Percentiles rank a stretch among this genome's conserved stretches.
Conservation (phyloP, 2,113 vertebrate genomes). For the Barnardius zonarius region DNA sequence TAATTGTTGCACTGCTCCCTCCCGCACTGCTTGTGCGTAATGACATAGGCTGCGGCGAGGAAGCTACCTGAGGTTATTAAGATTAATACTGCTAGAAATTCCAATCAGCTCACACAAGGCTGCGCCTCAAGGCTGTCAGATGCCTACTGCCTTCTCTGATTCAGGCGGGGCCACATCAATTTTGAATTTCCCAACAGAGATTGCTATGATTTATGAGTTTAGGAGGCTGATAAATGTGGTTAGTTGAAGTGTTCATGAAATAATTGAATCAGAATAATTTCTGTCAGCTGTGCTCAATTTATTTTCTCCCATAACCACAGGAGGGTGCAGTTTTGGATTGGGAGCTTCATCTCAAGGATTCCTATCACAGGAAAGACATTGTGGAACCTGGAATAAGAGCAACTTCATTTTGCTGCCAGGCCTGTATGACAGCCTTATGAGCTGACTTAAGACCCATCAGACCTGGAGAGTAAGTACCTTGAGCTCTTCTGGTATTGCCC, state of each 20-base stretch:
- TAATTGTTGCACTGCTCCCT: constrained; percentile 12
- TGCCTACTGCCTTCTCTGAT: constrained; percentile 34
- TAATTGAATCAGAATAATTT: constrained; percentile 63
- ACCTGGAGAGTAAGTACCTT: not conserved
- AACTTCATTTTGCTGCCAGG: not conserved
- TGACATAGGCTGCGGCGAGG: not conserved
- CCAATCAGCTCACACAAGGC: constrained; percentile 53
- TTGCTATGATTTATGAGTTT: constrained; percentile 62
- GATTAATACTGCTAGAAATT: constrained; percentile 66
- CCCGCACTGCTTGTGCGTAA: not conserved
- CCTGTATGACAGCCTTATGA: not conserved
- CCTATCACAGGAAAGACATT: not conserved
- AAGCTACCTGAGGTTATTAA: constrained; percentile 66
- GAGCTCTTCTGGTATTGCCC: not conserved
- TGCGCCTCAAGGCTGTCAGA: constrained; percentile 60
- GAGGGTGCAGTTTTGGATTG: constrained; percentile 36
- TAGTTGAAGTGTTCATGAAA: constrained; percentile 49
- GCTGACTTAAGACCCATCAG: not conserved
- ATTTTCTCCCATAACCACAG: constrained; percentile 37
- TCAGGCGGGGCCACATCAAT: constrained; percentile 49
- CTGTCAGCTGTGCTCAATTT: constrained; percentile 18
- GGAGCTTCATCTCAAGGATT: constrained; percentile 7
- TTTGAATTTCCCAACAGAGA: constrained; percentile 50
- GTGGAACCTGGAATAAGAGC: not conserved
- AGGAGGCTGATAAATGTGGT: constrained; percentile 56